Base-by-base conservation (phyloP, 2,113 vertebrate genomes). In the Steatornis caripensis region DNA sequence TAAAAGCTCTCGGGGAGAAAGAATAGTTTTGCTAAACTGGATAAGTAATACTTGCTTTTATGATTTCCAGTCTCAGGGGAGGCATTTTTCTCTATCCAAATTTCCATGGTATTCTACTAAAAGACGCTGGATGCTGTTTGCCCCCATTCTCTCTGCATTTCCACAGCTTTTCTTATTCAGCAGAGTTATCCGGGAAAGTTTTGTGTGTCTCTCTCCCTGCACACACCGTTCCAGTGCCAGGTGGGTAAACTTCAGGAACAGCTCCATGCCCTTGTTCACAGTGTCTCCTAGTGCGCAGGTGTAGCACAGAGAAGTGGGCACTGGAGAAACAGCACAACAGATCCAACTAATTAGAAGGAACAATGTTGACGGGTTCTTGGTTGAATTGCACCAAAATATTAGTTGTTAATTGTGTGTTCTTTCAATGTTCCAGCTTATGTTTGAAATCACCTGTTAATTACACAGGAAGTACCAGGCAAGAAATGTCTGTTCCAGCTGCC, bases 401-500 rank as follows among this genome's bases (percentile, higher is more conserved):
- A 6, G 34, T 61, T 65, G 37, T 57, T 43, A 62, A 84, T 61
- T 71, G 23, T 29, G 30, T 71, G n/a, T 51, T 57, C 71, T 79
- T 89, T 78, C 41, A 65, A 2, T 46, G 27, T 71, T 90, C 46
- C 48, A 32, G 19, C 10, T 88, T 68, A 45, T 2, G 55, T 55
- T 34, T 37, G 60, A 81, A 92, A 64, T 81, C 34, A 78, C 36
- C 55, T 88, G 9, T 36, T 84, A 66, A 83, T 3, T 30, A 48
- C 30, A 68, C 46, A 60, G 90, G 76, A 93, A 80, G 49, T 53
- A 74, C 49, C 71, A 88, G 22, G 45, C 64, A 89, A 89, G 72
- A 80, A 89, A 78, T 11, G 53, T 64, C 79, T 86, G 64, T 83
- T 93, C 76, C 76, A 87, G 68, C 75, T 92, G 88, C 68, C 68